These are phyloP conservation scores for Spermophilus dauricus DNA, from an alignment of 2,113 vertebrate genomes.

Conservation along the genomic window DNA sequence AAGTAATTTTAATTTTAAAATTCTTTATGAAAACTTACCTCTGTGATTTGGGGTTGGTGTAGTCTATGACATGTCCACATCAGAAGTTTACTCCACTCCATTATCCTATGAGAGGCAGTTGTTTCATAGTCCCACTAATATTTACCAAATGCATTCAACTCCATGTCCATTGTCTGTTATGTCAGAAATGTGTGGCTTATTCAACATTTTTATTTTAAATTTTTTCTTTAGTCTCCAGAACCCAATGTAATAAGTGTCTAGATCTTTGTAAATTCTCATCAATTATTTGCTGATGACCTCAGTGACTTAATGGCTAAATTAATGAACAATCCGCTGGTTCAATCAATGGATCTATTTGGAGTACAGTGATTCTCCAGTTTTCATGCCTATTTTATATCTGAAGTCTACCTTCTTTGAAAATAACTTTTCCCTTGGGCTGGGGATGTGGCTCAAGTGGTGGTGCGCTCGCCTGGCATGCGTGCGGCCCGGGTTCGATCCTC, in stretches of 20 bases:
- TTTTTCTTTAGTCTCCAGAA: background rate
- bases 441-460: no score
- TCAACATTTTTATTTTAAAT: background rate
- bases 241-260: background rate
- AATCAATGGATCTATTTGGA: accelerated
- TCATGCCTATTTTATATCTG: background rate
- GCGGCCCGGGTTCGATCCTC: no score
- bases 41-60: background rate
- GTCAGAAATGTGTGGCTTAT: background rate
- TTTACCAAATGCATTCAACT: background rate
- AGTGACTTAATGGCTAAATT: background rate
- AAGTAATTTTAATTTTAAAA: background rate
- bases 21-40: background rate
- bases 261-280: background rate
- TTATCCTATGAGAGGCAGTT: background rate
- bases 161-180: background rate
- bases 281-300: background rate
- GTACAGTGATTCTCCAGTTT: accelerated
- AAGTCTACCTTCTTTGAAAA: background rate
- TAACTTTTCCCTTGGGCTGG: no score
- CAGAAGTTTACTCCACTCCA: background rate
- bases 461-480: no score
- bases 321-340: background rate
- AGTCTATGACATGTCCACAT: background rate
- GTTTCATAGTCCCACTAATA: background rate